Evolutionary conservation across 2,888 invertebrate genomes (phyloP).

Genomic region (Xestia ashworthii): DNA sequence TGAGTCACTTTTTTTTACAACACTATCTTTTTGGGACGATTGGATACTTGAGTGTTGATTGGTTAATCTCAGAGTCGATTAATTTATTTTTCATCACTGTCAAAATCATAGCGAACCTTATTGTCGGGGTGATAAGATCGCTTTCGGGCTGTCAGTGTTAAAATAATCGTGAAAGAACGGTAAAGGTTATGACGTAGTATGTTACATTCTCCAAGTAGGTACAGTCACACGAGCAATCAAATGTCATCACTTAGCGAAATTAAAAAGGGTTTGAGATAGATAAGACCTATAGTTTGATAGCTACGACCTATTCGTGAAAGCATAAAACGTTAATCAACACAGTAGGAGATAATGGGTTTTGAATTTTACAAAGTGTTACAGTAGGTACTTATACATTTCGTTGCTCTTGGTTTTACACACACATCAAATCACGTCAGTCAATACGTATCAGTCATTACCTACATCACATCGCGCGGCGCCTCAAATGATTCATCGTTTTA

Average conservation of each 20-base stretch:
- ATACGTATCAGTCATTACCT: no score
- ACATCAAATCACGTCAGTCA: neutral
- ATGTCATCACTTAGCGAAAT: neutral
- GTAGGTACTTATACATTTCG: no score
- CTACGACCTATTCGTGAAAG: neutral
- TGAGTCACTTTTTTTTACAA: neutral
- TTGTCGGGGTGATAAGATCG: neutral
- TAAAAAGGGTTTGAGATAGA: no score
- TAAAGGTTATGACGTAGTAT: neutral
- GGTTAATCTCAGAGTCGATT: neutral
- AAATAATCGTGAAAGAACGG: neutral
- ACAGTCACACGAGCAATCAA: neutral
- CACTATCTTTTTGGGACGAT: neutral
- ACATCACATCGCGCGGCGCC: neutral
- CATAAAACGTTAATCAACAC: neutral
- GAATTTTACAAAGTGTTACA: no score
- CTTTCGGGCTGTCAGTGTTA: neutral
- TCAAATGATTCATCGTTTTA: slow-evolving; percentile 36
- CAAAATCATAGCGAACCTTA: neutral
- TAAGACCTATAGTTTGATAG: no score
- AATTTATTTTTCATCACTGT: neutral
- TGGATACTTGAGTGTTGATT: neutral
- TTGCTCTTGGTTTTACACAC: neutral
- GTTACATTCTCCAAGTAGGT: neutral
- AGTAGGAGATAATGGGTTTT: neutral